Base-by-base conservation (phyloP, 2,888 invertebrate species). In the Drosophila sordidula region DNA sequence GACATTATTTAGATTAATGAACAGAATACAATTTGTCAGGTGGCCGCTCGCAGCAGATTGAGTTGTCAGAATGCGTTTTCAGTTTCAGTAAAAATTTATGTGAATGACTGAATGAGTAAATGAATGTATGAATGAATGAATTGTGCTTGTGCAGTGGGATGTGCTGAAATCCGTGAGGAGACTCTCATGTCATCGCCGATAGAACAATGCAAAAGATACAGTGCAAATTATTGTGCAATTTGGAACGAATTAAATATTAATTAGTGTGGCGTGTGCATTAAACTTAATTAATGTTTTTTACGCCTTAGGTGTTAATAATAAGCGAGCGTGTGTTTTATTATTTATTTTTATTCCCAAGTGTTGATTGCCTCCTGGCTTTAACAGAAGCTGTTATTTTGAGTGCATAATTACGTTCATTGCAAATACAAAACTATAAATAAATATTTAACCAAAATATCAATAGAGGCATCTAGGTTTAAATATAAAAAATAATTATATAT, bases 291-390 rank as follows among this genome's bases (percentile, higher is more conserved):
- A 68, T 72, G 71, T 68, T 78, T 72, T 82, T 76, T 70, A 66
- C 87, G 75, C 84, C 77, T 71, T 69, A 65, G 84, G 85, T 81
- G 85, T 75, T 81, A 87, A 87, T 89, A 71, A 74, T 81, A 62
- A 67, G 70, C 69, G 74, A 70, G 54, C 63, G 68, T 65, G 49
- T 68, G 65, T 51, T 50, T 54, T 42, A 32, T 51, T 50, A 61
- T 68, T 54, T 39, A 36, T 66, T 49, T 42, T n/a, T 16, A 22
- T 16, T 26, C 41, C 6, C 44, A 36, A 41, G 41, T 38, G 38
- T 52, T 18, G 41, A 56, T 50, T 58, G 45, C 55, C 58, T 16
- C 14, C 51, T 59, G 56, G n/a, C 25, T 32, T 14, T 25, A 63
- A 38, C 58, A 65, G 54, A 25, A 61, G 62, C 70, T 39, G 50